Conservation (phyloP, 2,888 invertebrate genomes). For the Cheilosia grossa region DNA sequence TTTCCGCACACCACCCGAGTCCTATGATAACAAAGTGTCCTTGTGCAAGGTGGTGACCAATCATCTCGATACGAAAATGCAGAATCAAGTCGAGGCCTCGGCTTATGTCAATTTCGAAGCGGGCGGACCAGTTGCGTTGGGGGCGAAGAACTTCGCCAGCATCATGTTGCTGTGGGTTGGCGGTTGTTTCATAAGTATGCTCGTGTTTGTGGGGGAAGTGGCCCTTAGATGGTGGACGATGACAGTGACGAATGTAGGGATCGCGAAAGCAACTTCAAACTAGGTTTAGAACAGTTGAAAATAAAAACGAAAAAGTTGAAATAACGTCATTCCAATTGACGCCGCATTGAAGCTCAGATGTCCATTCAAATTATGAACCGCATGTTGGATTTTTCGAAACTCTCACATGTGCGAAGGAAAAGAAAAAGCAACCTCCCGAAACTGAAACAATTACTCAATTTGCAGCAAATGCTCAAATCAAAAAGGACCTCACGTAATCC, state of each 20-base stretch:
- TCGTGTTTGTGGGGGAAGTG: constrained; percentile 76
- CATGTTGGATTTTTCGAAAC: background rate
- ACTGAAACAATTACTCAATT: constrained; percentile 10
- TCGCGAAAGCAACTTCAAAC: no score
- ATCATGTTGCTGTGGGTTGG: constrained; percentile 80
- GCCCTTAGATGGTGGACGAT: no score
- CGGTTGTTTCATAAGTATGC: constrained; percentile 76
- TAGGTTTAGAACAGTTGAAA: no score
- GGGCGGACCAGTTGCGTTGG: constrained; percentile 78
- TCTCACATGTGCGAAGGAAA: background rate
- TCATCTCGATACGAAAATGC: constrained; percentile 78
- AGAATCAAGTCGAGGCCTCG: constrained; percentile 79
- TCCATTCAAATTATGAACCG: no score
- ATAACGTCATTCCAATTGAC: no score
- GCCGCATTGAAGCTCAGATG: no score
- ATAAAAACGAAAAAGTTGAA: no score
- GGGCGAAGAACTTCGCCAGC: constrained; percentile 81
- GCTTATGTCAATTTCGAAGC: constrained; percentile 76
- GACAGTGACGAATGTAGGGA: no score
- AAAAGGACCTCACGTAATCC: constrained; percentile 48
- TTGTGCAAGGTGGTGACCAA: constrained; percentile 76
- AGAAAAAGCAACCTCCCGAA: background rate
- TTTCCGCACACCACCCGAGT: background rate
- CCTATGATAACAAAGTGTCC: background rate
- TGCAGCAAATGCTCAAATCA: constrained; percentile 36